A percentile compares a stretch with the other conserved stretches of the same genome.
Evolutionary conservation across 2,113 vertebrate species (phyloP).

Genomic region (Scomber scombrus): DNA sequence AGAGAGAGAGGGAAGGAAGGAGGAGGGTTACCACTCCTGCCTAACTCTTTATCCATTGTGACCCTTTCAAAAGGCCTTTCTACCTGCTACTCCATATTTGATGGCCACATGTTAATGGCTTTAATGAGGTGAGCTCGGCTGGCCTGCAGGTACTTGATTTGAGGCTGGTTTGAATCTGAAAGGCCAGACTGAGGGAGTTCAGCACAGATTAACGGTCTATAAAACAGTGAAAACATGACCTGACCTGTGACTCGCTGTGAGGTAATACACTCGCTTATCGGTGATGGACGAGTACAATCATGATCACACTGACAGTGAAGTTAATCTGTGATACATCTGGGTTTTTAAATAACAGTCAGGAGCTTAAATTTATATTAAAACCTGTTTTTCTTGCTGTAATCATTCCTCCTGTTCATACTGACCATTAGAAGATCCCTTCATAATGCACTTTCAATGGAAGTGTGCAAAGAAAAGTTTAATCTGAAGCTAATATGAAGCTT

Average conservation of each 20-base stretch:
- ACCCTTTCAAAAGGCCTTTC: slow-evolving; percentile 29
- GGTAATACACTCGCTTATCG: background rate
- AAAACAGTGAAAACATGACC: slow-evolving; percentile 32
- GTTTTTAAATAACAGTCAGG: too few relatives aligned
- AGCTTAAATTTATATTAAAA: too few relatives aligned
- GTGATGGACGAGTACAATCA: background rate
- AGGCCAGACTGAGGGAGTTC: slow-evolving; percentile 5
- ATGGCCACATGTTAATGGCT: slow-evolving; percentile 40
- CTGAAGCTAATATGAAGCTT: too few relatives aligned
- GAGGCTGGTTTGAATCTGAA: slow-evolving; percentile 36
- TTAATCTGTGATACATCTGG: too few relatives aligned
- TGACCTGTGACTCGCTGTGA: background rate
- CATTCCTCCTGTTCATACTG: too few relatives aligned
- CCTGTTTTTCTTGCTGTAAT: too few relatives aligned
- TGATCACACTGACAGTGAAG: background rate
- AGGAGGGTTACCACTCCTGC: slow-evolving; percentile 18
- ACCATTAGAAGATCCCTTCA: too few relatives aligned
- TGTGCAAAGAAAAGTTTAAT: too few relatives aligned
- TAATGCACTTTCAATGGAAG: too few relatives aligned
- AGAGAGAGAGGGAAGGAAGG: slow-evolving; percentile 23
- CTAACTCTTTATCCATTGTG: slow-evolving; percentile 32
- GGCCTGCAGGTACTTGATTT: slow-evolving; percentile 22
- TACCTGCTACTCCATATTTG: slow-evolving; percentile 60
- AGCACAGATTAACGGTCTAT: slow-evolving; percentile 14
- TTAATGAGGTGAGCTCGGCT: slow-evolving; percentile 29